These are phyloP conservation scores for Melopsittacus undulatus DNA, from an alignment of 2,797 vertebrate genomes.

Conservation along the genomic window DNA sequence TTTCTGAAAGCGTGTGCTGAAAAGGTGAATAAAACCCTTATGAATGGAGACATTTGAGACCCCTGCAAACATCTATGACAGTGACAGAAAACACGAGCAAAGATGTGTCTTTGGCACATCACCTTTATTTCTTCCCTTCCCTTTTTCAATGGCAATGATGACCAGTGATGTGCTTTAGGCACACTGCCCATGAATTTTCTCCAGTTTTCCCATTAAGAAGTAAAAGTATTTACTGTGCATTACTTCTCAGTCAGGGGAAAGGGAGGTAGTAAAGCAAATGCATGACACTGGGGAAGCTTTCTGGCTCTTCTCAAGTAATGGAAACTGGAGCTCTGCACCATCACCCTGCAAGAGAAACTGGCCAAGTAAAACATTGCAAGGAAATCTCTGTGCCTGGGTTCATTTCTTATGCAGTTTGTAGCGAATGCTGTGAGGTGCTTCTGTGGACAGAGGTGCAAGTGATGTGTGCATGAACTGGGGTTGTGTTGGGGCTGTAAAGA, in stretches of 20 bases:
- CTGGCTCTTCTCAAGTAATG: not conserved
- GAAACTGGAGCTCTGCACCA: not conserved
- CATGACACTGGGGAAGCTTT: not conserved
- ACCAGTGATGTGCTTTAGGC: not conserved
- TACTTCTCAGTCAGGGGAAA: not conserved
- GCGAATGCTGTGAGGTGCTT: not conserved
- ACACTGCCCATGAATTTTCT: not conserved
- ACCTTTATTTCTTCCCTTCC: not conserved
- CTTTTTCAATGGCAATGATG: not conserved
- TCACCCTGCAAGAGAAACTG: not conserved
- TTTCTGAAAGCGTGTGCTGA: not conserved
- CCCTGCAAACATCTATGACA: not conserved
- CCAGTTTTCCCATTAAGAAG: not conserved
- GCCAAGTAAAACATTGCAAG: fast-evolving
- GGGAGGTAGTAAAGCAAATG: not conserved
- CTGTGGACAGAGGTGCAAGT: not conserved
- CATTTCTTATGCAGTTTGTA: not conserved
- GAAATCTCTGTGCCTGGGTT: not conserved
- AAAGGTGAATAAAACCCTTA: not conserved
- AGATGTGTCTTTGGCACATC: not conserved
- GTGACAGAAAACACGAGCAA: not conserved
- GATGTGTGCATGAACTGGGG: not conserved
- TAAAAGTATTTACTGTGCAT: not conserved
- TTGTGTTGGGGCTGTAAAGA: not conserved
- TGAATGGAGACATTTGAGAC: not conserved